These are phyloP conservation scores for Dicroscelio sp. DNA, from an alignment of 2,888 invertebrate species.

Conservation along the genomic window DNA sequence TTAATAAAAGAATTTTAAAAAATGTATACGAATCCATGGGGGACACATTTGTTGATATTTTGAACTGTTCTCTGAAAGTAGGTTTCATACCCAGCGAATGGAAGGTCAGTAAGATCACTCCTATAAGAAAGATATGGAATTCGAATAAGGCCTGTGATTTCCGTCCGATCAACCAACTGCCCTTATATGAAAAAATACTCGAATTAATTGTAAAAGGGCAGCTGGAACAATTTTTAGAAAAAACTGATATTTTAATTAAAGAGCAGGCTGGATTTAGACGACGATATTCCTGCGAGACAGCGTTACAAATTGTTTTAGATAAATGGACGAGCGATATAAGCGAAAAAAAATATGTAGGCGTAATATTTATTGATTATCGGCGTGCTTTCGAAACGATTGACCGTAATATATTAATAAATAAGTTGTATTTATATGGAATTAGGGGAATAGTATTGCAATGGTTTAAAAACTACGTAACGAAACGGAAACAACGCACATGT, in stretches of 20 bases:
- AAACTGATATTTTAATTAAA: conserved; percentile 5
- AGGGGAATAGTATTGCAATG: too few species aligned
- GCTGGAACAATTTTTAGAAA: conserved; percentile 5
- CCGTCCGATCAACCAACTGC: conserved; percentile 25
- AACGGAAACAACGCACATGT: too few species aligned
- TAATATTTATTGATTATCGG: conserved; percentile 33
- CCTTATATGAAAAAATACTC: conserved; percentile 2
- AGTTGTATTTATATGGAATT: too few species aligned
- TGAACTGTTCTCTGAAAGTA: conserved; percentile 21
- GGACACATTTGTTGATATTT: background rate
- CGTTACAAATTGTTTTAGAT: conserved; percentile 20
- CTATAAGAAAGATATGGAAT: background rate
- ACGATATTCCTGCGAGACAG: conserved; percentile 19
- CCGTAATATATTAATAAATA: background rate
- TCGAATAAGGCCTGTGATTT: conserved; percentile 21
- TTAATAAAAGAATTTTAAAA: conserved; percentile 23
- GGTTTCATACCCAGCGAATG: conserved; percentile 9
- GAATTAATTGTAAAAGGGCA: conserved; percentile 2
- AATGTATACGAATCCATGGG: conserved; percentile 37
- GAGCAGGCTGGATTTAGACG: conserved; percentile 17
- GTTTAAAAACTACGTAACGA: too few species aligned
- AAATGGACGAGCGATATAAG: background rate
- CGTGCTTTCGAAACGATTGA: conserved; percentile 8
- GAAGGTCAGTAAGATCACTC: conserved; percentile 10
- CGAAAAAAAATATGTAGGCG: conserved; percentile 30